These are phyloP conservation scores for Manduca sexta DNA, from an alignment of 1,140 invertebrate genomes.

Conservation along the genomic window DNA sequence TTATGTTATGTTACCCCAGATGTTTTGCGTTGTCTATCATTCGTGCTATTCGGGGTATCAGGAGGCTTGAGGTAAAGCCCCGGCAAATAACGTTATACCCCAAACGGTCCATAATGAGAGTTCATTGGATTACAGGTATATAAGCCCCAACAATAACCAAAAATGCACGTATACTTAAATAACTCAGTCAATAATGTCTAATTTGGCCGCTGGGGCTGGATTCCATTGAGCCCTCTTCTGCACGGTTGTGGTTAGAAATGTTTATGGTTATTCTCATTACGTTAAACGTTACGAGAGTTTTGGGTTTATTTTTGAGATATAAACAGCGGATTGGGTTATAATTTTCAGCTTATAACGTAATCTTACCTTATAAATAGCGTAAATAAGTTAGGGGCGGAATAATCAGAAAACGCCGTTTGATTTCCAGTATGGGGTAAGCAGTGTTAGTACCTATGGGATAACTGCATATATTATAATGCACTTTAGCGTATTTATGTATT, in stretches of 20 bases:
- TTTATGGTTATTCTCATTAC: slow-evolving; percentile 60
- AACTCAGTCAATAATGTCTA: slow-evolving; percentile 68
- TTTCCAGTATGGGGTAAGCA: neutral
- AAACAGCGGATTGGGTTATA: slow-evolving; percentile 9
- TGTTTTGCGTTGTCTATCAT: slow-evolving; percentile 47
- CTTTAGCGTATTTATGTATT: no score
- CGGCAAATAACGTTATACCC: slow-evolving; percentile 60
- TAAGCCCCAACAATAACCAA: slow-evolving; percentile 68
- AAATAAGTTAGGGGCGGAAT: no score
- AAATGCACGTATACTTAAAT: slow-evolving; percentile 69
- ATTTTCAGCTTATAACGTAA: neutral
- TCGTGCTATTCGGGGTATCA: slow-evolving; percentile 57
- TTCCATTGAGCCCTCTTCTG: slow-evolving; percentile 21
- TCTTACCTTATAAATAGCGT: no score
- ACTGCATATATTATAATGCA: no score
- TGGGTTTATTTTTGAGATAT: slow-evolving; percentile 19
- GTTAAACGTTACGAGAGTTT: slow-evolving; percentile 22
- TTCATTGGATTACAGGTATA: slow-evolving; percentile 68
- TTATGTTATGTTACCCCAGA: slow-evolving; percentile 50
- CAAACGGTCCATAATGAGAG: slow-evolving; percentile 62
- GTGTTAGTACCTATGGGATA: neutral
- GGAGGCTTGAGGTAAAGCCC: slow-evolving; percentile 50
- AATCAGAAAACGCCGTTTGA: neutral
- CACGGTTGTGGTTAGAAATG: slow-evolving; percentile 28
- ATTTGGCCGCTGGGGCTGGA: slow-evolving; percentile 40